Base-by-base conservation (phyloP, 2,113 vertebrate species). In the Fulmarus glacialis region DNA sequence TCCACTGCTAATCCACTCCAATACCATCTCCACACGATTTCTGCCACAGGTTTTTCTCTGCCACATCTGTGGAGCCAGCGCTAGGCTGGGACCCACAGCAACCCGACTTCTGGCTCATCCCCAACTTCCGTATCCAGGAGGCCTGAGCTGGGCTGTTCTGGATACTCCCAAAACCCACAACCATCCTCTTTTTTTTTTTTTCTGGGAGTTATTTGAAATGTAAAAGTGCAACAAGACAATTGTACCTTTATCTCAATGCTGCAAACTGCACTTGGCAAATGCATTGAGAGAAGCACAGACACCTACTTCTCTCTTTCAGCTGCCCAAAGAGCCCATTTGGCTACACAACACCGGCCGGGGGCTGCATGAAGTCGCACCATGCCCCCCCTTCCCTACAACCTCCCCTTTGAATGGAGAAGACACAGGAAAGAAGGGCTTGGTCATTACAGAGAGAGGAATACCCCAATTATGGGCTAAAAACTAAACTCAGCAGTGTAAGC, bases 81-180 rank as follows among this genome's bases (percentile, higher is more conserved):
- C 23, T 64, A 13, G 27, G 12, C 58, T 45, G 47, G 18, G 12
- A n/a, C 9, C 38, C 53, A 50, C 19, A 75, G 7, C 34, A 29
- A 21, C 24, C 42, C 3, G 0, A 3, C 27, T 59, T 9, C 42
- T 20, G 1, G 7, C 40, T 18, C n/a, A 38, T 4, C 20, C 47
- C n/a, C 38, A 18, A 0, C 8, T 34, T 1, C 6, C 5, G 19
- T 0, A 12, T 0, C 45, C 59, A 7, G 0, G 0, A 15, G 12
- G 7, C 20, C 29, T 2, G 13, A 27, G 42, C 36, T 40, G 7
- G 6, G 12, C 5, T 30, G 11, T 3, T 78, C 6, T 12, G n/a
- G 40, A 1, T 14, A 18, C 15, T 18, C 15, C 47, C 82, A 53
- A n/a, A 53, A 1, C 8, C 22, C 47, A 11, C 47, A 17, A 0